Evolutionary conservation across 2,113 vertebrate species (phyloP).

Genomic region (Candoia aspera): DNA sequence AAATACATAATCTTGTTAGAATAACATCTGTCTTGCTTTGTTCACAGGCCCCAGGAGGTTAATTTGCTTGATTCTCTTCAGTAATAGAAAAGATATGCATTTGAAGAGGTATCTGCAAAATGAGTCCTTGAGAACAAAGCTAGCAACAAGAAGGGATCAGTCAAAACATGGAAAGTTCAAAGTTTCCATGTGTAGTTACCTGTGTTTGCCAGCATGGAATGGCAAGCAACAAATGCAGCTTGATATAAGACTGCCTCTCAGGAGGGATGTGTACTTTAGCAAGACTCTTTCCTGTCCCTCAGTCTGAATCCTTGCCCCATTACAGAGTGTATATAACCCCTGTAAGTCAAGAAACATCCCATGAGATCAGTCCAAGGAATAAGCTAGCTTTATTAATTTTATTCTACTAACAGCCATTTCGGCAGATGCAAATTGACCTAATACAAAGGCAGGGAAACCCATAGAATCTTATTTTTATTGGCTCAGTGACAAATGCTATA

Average conservation of each 20-base stretch:
- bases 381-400: slow-evolving; percentile 14
- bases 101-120: slow-evolving; percentile 52
- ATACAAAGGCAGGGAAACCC: slow-evolving; percentile 24
- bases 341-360: not conserved
- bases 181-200: slow-evolving; percentile 24
- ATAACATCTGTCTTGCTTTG: slow-evolving; percentile 37
- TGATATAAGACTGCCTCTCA: slow-evolving; percentile 44
- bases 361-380: slow-evolving; percentile 1
- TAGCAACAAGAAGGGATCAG: slow-evolving; percentile 32
- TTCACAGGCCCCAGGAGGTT: slow-evolving; percentile 35
- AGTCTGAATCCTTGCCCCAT: slow-evolving; percentile 33
- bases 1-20: slow-evolving; percentile 32
- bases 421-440: slow-evolving; percentile 33
- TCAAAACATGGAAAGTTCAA: slow-evolving; percentile 31
- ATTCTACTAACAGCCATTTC: slow-evolving; percentile 29
- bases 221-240: slow-evolving; percentile 50
- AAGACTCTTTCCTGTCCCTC: not conserved
- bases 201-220: slow-evolving; percentile 16
- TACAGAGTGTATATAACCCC: not conserved
- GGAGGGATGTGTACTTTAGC: slow-evolving; percentile 8
- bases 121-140: slow-evolving; percentile 28
- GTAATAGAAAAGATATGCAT: slow-evolving; percentile 44
- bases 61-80: slow-evolving; percentile 50
- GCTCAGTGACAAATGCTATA: slow-evolving; percentile 27
- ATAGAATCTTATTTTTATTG: slow-evolving; percentile 57